Evolutionary conservation across 37 sponge, comb jelly and placozoan species (phyloP), one percentile per base, ranked within the genome.

Genomic region (Agelas oroides): DNA sequence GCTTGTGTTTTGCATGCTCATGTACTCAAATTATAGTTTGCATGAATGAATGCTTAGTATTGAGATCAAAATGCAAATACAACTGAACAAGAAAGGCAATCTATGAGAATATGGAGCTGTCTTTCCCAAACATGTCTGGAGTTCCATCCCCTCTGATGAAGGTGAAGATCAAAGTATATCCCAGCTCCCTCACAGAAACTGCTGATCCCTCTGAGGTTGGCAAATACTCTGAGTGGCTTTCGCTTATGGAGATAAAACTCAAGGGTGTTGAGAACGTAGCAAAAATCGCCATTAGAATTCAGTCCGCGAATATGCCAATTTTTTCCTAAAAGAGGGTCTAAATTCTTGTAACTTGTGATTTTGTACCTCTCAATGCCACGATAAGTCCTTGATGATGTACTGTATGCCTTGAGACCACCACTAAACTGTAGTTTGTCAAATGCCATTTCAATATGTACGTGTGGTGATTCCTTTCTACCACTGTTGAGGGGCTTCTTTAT

Each of bases 261-360:
- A 28, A 80, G 37, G 25, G 81, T 80, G 5, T 69, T 70, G 27
- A 53, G 31, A 30, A 57, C 81, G 19, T 69, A 80, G 41, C 81
- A 24, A 54, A 34, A 80, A 57, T 80, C 81, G 1, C 70, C 81
- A 53, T 67, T 69, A 13, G 11, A 2, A 66, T 80, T 80, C 23
- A 80, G 27, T 0, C 81, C 81, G 13, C 81, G 14, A 15, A 80
- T 27, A 53, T 57, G 39, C 69, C 81, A 80, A 18, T 52, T 67
- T 18, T 25, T 5, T 36, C 81, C 81, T 18, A 80, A 36, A 27
- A 80, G 54, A 8, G 66, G 34, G 12, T 67, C 35, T 12, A 80
- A 21, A 69, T 80, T 59, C 2, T 14, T 23, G 21, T 53, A 69
- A 6, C 14, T 1, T 2, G 5, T 46, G 0, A 80, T 67, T 3